Evolutionary conservation across 1,140 invertebrate genomes (phyloP).

Genomic region (Latrodectus geometricus): DNA sequence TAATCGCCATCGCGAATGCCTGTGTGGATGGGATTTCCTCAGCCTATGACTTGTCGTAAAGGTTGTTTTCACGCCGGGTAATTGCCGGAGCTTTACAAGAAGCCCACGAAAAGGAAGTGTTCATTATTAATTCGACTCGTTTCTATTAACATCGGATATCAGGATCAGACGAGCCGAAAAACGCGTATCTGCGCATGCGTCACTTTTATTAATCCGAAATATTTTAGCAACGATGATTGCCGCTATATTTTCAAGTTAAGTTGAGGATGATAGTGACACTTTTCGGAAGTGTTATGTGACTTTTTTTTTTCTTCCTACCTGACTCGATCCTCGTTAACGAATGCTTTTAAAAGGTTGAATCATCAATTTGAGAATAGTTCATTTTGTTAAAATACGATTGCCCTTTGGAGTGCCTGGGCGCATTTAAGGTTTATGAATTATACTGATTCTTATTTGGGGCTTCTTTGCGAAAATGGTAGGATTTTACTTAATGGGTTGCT

Average conservation of each 20-base stretch:
- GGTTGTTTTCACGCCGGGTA: slow-evolving; percentile 43
- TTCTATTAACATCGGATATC: slow-evolving; percentile 42
- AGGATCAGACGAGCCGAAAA: not conserved
- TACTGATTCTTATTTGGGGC: too few species aligned
- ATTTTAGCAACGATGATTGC: not conserved
- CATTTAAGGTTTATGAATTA: too few species aligned
- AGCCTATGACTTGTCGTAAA: not conserved
- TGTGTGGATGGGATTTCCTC: not conserved
- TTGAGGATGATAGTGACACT: not conserved
- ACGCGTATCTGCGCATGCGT: not conserved
- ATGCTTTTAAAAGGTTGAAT: not conserved
- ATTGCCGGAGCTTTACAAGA: slow-evolving; percentile 36
- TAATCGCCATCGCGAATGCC: not conserved
- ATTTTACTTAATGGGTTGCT: too few species aligned
- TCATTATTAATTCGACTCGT: slow-evolving; percentile 59
- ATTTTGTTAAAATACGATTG: not conserved
- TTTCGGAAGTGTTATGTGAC: not conserved
- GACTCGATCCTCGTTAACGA: not conserved
- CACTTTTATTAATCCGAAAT: slow-evolving; percentile 39
- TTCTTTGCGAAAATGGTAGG: too few species aligned
- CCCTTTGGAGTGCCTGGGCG: too few species aligned
- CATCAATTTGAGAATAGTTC: not conserved
- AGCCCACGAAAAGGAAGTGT: not conserved
- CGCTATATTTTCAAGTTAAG: slow-evolving; percentile 42
- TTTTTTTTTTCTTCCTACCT: not conserved